A percentile compares a stretch with the other conserved stretches of the same genome.
Evolutionary conservation across 2,113 vertebrate species (phyloP).

Genomic region (Bos taurus): DNA sequence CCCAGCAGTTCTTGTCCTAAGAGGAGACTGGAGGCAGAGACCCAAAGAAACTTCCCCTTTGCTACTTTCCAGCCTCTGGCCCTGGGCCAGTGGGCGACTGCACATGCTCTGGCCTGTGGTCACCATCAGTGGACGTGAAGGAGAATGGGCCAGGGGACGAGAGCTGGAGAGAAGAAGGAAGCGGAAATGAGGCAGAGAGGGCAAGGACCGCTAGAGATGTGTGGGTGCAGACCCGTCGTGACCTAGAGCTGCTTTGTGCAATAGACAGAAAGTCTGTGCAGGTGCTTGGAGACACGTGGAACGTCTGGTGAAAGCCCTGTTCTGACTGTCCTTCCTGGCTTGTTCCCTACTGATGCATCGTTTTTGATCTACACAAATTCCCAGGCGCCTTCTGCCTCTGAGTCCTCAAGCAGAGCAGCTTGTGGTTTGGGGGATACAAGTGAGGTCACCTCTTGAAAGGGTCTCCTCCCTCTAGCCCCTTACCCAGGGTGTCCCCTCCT

Average conservation of each 20-base stretch:
- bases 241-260: background rate
- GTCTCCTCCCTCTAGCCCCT: background rate
- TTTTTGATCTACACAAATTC: background rate
- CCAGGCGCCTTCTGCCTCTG: background rate
- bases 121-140: background rate
- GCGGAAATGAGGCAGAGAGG: background rate
- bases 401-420: background rate
- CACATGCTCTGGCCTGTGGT: too few relatives aligned
- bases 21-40: background rate
- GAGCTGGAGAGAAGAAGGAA: background rate
- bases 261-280: background rate
- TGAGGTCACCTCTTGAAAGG: background rate
- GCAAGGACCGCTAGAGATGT: background rate
- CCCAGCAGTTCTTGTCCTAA: background rate
- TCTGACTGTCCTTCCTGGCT: background rate
- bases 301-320: background rate
- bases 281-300: background rate
- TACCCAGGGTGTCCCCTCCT: background rate
- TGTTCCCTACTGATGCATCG: background rate
- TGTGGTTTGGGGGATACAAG: background rate
- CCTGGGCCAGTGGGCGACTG: background rate
- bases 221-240: background rate
- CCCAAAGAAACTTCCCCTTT: background rate
- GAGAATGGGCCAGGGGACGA: background rate
- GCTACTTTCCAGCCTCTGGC: background rate